These are phyloP conservation scores for Halcyon malimbica DNA, from an alignment of 2,113 vertebrate genomes.

Conservation along the genomic window DNA sequence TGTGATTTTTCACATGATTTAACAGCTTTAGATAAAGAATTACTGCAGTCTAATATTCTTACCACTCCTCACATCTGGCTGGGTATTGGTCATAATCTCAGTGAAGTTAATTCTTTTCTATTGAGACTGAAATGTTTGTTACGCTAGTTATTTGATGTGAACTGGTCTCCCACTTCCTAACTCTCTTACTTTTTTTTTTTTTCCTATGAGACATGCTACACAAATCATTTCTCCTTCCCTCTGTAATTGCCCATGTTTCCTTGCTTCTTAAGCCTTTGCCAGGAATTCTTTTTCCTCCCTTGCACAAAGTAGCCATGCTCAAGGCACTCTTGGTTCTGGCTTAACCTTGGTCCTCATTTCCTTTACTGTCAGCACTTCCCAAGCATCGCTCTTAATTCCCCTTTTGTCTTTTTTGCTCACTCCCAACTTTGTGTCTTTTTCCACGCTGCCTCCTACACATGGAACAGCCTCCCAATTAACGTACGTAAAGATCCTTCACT, in stretches of 20 bases:
- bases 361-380: slow-evolving; percentile 45
- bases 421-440: slow-evolving; percentile 76
- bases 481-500: slow-evolving; percentile 73
- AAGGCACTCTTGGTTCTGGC: slow-evolving; percentile 50
- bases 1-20: neutral
- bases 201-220: neutral
- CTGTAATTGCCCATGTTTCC: slow-evolving; percentile 13
- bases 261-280: slow-evolving; percentile 43
- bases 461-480: slow-evolving; percentile 73
- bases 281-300: slow-evolving; percentile 7
- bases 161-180: slow-evolving; percentile 2
- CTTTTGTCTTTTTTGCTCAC: slow-evolving; percentile 74
- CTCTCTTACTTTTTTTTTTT: neutral
- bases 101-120: neutral
- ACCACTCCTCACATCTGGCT: neutral
- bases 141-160: neutral
- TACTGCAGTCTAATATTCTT: neutral
- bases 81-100: neutral
- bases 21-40: neutral
- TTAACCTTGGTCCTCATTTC: slow-evolving; percentile 50
- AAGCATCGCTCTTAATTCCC: slow-evolving; percentile 57
- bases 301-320: slow-evolving; percentile 15
- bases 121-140: slow-evolving; percentile 27
- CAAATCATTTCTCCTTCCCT: slow-evolving; percentile 45
- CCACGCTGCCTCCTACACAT: slow-evolving; percentile 75